Evolutionary conservation across 2,888 invertebrate genomes (phyloP), one percentile per base, ranked within the genome.

Genomic region (Melieria omissa): DNA sequence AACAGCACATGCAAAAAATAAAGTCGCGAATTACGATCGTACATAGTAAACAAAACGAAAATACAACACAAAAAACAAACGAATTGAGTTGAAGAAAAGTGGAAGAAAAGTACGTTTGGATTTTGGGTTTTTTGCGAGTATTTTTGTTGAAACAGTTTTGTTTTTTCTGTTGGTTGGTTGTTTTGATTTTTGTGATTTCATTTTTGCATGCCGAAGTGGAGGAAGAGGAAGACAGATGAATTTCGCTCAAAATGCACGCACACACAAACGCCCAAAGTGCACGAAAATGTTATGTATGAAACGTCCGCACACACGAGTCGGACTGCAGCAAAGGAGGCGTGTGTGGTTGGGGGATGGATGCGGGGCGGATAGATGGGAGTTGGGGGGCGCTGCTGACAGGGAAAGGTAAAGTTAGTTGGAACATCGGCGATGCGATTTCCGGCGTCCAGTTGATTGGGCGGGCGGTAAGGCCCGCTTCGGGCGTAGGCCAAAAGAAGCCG

Each of bases 181-280:
- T 29, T 29, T 29, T 29, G 29, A 29, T 29, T 29, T 29, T 29
- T 29, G 29, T 29, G 29, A 29, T 29, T 14, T 46, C 10, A 42
- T 12, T 61, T 52, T 52, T 52, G 52, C 52, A 52, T 52, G 52
- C 52, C n/a, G 44, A 8, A 61, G 44, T 10, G 41, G 65, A 65
- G 54, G 41, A 65, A 65, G 65, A 47, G 44, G 42, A 52, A 65
- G 16, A 63, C 46, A 63, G 14, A 14, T 16, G 45, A 41, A 45
- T 14, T 14, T 45, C 10, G 29, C 9, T 46, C 45, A 29, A 9
- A 46, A 62, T 6, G 14, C 14, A 8, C 44, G 44, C 7, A 41
- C 9, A 61, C 61, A 61, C 42, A 62, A 12, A 46, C 45, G 16
- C 46, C 14, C 44, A 62, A 62, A 44, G 16, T 16, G n/a, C 42